Percentiles rank a stretch among this genome's conserved stretches.
These are phyloP conservation scores for Zeus faber DNA, from an alignment of 2,113 vertebrate genomes.

Conservation along the genomic window DNA sequence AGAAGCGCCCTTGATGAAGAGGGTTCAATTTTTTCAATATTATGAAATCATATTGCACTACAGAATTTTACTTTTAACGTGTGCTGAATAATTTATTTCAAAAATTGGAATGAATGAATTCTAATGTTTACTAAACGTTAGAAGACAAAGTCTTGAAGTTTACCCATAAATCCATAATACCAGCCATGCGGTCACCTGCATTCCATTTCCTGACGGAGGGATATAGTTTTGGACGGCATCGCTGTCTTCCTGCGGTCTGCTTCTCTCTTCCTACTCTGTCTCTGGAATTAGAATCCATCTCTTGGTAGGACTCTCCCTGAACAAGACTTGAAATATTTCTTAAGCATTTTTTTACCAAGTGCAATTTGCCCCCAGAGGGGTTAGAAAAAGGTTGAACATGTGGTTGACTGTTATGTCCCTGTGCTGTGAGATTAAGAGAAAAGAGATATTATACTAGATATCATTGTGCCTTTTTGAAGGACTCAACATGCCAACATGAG, in stretches of 20 bases:
- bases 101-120: no score
- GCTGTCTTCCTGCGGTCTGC: constrained; percentile 31
- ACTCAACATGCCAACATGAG: no score
- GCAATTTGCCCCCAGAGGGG: constrained; percentile 29
- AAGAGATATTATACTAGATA: constrained; percentile 1
- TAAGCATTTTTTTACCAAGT: constrained; percentile 32
- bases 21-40: no score
- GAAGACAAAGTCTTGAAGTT: no score
- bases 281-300: constrained; percentile 26
- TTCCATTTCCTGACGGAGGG: no score
- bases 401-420: constrained; percentile 21
- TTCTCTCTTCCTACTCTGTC: constrained; percentile 23
- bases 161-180: no score
- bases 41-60: constrained; percentile 32
- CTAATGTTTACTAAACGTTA: no score
- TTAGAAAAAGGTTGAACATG: constrained; percentile 16
- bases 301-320: constrained; percentile 29
- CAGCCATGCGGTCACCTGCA: no score
- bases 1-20: no score
- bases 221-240: background rate
- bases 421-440: constrained; percentile 27
- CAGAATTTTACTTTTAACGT: constrained; percentile 17
- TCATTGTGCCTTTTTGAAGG: constrained; percentile 36
- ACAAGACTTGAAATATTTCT: constrained; percentile 51
- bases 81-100: no score